phyloP scores from a whole-genome alignment of 1,140 invertebrate genomes.

The Drosophila kurseongensis region DNA sequence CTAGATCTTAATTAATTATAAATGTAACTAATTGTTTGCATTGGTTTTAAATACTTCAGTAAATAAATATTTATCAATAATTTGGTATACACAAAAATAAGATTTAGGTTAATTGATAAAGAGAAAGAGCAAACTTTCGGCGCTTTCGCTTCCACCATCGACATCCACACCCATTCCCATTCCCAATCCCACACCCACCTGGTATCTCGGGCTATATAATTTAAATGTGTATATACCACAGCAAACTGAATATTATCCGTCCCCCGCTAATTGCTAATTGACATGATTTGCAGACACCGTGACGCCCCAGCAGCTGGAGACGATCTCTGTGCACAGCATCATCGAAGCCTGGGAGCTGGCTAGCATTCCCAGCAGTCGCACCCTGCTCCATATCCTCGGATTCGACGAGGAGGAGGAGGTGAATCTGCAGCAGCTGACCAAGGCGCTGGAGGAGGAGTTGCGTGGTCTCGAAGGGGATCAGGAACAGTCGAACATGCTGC shows the following conservation, averaged over 20 bases:
- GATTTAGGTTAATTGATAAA: not conserved
- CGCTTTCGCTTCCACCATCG: conserved; percentile 38
- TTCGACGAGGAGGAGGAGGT: conserved; percentile 88
- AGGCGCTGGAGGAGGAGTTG: conserved; percentile 90
- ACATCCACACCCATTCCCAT: not conserved
- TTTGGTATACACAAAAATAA: no score
- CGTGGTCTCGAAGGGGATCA: conserved; percentile 58
- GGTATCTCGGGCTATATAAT: conserved; percentile 67
- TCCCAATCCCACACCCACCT: conserved; percentile 24
- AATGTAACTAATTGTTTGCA: no score
- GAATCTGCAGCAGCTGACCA: conserved; percentile 89
- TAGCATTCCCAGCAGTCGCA: conserved; percentile 87
- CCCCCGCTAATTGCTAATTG: conserved; percentile 11
- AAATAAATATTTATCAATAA: no score
- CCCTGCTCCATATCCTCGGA: conserved; percentile 89
- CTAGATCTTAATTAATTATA: no score
- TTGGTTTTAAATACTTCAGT: no score
- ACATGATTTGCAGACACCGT: conserved; percentile 63
- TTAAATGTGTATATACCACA: conserved; percentile 46
- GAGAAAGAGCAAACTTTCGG: conserved; percentile 8
- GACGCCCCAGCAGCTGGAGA: conserved; percentile 74
- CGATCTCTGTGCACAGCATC: conserved; percentile 85
- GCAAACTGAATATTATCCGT: not conserved
- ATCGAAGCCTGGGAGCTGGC: conserved; percentile 90
- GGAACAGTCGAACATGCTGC: conserved; percentile 74